Conservation (phyloP, 2,888 invertebrate species). For the Trissolcus japonicus region DNA sequence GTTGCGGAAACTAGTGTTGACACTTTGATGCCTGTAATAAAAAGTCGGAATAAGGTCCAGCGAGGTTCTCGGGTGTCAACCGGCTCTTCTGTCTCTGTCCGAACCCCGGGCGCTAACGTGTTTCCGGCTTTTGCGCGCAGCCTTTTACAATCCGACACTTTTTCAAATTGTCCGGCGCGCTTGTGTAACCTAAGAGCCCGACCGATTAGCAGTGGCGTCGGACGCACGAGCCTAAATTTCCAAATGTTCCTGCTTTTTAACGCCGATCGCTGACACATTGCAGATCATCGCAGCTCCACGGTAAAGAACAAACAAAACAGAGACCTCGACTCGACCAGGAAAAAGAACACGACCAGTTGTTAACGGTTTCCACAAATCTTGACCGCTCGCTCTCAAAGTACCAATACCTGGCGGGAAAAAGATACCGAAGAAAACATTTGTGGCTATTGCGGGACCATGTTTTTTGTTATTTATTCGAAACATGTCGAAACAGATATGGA, state of each 20-base stretch:
- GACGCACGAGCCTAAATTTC: conserved; percentile 31
- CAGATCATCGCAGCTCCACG: conserved; percentile 14
- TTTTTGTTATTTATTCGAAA: conserved; percentile 53
- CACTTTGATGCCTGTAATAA: conserved; percentile 51
- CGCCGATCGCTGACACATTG: conserved; percentile 28
- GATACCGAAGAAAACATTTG: conserved; percentile 39
- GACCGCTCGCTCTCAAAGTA: conserved; percentile 24
- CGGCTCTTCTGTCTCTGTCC: conserved; percentile 4
- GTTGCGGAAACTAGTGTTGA: conserved; percentile 50
- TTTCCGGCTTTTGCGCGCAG: conserved; percentile 30
- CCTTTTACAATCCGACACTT: conserved; percentile 32
- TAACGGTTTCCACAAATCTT: conserved; percentile 50
- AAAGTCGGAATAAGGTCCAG: conserved; percentile 24
- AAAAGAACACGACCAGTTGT: conserved; percentile 20
- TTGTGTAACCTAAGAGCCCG: conserved; percentile 36
- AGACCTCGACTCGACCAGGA: conserved; percentile 9
- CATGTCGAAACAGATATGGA: conserved; percentile 47
- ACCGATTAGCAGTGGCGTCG: conserved; percentile 37
- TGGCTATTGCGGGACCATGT: conserved; percentile 47
- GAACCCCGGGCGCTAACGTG: conserved; percentile 8
- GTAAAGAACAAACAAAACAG: conserved; percentile 37
- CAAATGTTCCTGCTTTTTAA: conserved; percentile 24
- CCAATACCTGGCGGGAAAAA: conserved; percentile 37
- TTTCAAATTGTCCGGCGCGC: conserved; percentile 8
- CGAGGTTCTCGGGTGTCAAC: conserved; percentile 35